phyloP scores from a whole-genome alignment of 1,140 invertebrate species.

The Drosophila biarmipes region DNA sequence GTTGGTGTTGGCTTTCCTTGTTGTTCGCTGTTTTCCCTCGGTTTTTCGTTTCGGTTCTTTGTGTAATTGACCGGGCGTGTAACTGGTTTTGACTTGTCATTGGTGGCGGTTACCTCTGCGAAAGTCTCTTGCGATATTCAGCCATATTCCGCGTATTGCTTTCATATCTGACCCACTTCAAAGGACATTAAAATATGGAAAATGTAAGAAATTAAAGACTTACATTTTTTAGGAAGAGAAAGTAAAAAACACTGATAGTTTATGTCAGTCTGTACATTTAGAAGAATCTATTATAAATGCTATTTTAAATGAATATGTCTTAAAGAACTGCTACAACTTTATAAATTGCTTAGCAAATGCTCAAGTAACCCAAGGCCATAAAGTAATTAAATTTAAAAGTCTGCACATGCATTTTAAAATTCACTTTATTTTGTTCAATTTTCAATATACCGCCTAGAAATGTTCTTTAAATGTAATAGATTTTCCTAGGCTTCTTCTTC shows the following conservation, averaged over 20 bases:
- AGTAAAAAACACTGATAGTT: too few relatives aligned
- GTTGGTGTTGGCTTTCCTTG: conserved; percentile 31
- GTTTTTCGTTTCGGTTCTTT: conserved; percentile 32
- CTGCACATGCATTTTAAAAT: too few relatives aligned
- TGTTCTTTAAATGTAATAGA: background rate
- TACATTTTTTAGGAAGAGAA: too few relatives aligned
- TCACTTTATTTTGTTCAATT: too few relatives aligned
- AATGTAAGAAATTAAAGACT: too few relatives aligned
- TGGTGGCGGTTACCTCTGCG: conserved; percentile 26
- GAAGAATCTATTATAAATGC: too few relatives aligned
- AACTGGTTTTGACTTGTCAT: conserved; percentile 71
- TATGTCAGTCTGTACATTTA: too few relatives aligned
- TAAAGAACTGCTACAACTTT: background rate
- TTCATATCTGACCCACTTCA: conserved; percentile 60
- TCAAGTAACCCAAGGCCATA: too few relatives aligned
- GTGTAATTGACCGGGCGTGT: conserved; percentile 46
- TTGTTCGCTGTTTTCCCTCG: conserved; percentile 21
- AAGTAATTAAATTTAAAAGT: too few relatives aligned
- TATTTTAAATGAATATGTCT: background rate
- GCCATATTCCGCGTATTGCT: conserved; percentile 14
- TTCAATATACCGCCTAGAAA: background rate
- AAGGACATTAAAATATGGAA: conserved; percentile 3
- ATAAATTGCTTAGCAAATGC: too few relatives aligned
- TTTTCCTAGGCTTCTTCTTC: background rate
- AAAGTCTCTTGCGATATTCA: conserved; percentile 5